Evolutionary conservation across 2,888 invertebrate genomes (phyloP).

Genomic region (Polyommatus icarus): DNA sequence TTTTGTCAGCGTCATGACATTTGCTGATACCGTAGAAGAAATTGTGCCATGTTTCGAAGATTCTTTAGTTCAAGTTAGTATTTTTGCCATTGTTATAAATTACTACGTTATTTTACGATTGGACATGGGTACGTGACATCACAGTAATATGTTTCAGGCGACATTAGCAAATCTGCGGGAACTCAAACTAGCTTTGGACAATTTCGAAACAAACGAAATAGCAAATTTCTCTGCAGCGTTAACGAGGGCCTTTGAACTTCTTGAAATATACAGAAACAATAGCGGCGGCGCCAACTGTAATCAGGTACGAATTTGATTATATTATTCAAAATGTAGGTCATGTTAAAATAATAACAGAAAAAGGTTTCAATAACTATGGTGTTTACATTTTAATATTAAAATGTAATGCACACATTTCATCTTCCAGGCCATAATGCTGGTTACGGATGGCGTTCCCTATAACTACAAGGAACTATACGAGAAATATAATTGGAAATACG

Average conservation of each 20-base stretch:
- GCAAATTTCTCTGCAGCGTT: conserved; percentile 97
- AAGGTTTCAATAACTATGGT: background rate
- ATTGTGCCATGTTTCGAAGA: conserved; percentile 94
- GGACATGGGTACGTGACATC: background rate
- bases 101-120: background rate
- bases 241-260: conserved; percentile 92
- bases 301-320: conserved; percentile 54
- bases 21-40: conserved; percentile 89
- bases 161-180: conserved; percentile 91
- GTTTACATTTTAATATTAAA: background rate
- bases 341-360: background rate
- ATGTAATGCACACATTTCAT: background rate
- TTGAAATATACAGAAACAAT: conserved; percentile 83
- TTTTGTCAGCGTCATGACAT: conserved; percentile 97
- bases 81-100: background rate
- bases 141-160: conserved; percentile 80
- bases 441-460: conserved; percentile 99
- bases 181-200: conserved; percentile 89
- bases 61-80: conserved; percentile 90
- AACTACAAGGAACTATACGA: conserved; percentile 96
- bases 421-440: conserved; percentile 96
- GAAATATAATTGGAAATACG: conserved; percentile 90
- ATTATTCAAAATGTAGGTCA: no score
- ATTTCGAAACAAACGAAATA: conserved; percentile 90
- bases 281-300: conserved; percentile 84